These are phyloP conservation scores for Tokudaia tokunoshimensis DNA, from an alignment of 2,797 vertebrate species.

Conservation along the genomic window DNA sequence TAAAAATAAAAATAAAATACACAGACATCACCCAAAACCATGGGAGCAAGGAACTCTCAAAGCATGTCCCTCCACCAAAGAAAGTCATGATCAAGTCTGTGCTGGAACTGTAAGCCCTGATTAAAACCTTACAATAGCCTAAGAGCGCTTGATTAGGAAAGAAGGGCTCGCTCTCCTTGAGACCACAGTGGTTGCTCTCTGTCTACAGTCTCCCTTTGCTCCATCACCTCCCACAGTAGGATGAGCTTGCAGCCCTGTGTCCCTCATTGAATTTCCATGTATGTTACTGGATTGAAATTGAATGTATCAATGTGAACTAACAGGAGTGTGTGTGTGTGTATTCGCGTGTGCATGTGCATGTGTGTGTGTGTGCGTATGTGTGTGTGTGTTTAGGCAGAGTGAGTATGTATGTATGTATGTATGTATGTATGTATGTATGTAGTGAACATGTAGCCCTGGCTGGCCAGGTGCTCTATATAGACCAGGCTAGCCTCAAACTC, in stretches of 20 bases:
- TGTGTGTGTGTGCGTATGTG: background rate
- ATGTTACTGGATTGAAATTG: background rate
- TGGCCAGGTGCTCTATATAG: too few species aligned
- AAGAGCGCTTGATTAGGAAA: background rate
- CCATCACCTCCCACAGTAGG: too few species aligned
- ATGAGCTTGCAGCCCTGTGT: background rate
- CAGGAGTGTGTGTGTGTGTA: background rate
- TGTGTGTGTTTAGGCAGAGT: background rate
- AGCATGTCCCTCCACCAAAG: background rate
- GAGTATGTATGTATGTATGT: background rate
- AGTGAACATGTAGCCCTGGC: background rate
- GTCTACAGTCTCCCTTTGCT: fast-evolving
- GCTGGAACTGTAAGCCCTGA: background rate
- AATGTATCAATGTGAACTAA: background rate
- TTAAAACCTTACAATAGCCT: background rate
- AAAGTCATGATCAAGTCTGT: background rate
- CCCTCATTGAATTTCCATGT: background rate
- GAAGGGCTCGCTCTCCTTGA: background rate
- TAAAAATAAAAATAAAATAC: background rate
- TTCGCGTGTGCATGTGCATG: background rate
- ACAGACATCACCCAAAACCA: background rate
- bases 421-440: background rate
- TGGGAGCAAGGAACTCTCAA: background rate
- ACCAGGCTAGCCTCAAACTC: background rate
- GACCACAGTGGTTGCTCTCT: background rate